A percentile compares a stretch with the other conserved stretches of the same genome.
Evolutionary conservation across 2,888 invertebrate genomes (phyloP).

Genomic region (Acronicta leporina): DNA sequence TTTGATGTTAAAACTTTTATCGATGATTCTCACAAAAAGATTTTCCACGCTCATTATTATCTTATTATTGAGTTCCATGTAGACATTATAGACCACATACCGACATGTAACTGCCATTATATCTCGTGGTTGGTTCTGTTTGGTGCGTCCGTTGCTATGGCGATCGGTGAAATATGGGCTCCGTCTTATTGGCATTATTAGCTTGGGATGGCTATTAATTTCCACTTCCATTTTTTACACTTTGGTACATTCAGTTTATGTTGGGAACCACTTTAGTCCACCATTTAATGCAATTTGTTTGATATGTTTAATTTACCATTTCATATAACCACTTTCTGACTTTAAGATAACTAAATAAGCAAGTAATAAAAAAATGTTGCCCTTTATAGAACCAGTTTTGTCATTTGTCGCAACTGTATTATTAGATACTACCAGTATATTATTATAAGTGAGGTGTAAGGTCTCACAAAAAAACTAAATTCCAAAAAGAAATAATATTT

Average conservation of each 20-base stretch:
- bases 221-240: constrained; percentile 64
- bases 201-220: constrained; percentile 81
- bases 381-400: constrained; percentile 40
- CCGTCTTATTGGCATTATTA: constrained; percentile 83
- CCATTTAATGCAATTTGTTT: constrained; percentile 53
- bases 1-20: constrained; percentile 11
- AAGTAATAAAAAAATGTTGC: constrained; percentile 32
- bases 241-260: constrained; percentile 57
- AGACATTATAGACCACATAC: constrained; percentile 43
- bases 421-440: constrained; percentile 28
- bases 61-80: constrained; percentile 27
- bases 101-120: constrained; percentile 54
- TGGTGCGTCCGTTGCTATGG: constrained; percentile 79
- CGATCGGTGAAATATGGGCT: constrained; percentile 83
- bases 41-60: constrained; percentile 22
- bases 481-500: too few relatives aligned
- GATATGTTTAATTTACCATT: constrained; percentile 48
- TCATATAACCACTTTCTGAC: constrained; percentile 44
- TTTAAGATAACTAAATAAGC: constrained; percentile 21
- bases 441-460: background rate
- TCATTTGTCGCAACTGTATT: constrained; percentile 37
- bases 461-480: constrained; percentile 4
- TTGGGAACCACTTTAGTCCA: constrained; percentile 30
- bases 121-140: constrained; percentile 71
- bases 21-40: constrained; percentile 24